Conservation (phyloP, 2,113 vertebrate species). For the Pampusana beccarii region DNA sequence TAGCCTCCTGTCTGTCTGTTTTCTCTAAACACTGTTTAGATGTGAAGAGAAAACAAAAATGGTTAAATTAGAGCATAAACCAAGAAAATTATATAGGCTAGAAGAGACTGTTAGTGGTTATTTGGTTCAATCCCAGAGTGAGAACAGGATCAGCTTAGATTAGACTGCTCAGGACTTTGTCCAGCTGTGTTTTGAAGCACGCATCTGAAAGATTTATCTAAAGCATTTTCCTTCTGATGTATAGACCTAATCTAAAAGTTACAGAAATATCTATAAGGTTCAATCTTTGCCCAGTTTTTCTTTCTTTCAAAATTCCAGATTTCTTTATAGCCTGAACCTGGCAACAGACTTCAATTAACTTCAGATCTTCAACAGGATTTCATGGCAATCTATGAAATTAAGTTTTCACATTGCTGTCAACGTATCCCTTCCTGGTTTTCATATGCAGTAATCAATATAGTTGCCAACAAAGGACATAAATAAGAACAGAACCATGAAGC, state of each 20-base stretch:
- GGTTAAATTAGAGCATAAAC: neutral
- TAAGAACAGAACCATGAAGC: neutral
- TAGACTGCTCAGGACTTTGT: neutral
- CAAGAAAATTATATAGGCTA: neutral
- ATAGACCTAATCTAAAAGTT: neutral
- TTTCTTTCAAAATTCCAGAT: neutral
- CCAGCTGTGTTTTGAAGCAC: neutral
- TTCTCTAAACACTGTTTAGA: neutral
- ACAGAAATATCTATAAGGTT: neutral
- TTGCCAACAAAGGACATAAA: neutral
- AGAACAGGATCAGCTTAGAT: neutral
- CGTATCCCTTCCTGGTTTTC: neutral
- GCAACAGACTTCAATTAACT: conserved; percentile 27
- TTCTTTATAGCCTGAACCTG: neutral
- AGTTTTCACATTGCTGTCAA: neutral
- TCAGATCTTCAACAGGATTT: conserved; percentile 16
- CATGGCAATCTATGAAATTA: neutral
- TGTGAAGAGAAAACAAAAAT: neutral
- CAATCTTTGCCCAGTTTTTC: neutral
- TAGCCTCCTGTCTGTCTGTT: neutral
- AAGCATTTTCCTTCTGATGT: neutral
- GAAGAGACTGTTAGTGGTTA: neutral
- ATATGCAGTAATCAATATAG: neutral
- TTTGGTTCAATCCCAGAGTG: neutral
- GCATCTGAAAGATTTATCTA: neutral